Evolutionary conservation across 2,797 vertebrate species (phyloP).

Genomic region (Enteromius paludinosus): DNA sequence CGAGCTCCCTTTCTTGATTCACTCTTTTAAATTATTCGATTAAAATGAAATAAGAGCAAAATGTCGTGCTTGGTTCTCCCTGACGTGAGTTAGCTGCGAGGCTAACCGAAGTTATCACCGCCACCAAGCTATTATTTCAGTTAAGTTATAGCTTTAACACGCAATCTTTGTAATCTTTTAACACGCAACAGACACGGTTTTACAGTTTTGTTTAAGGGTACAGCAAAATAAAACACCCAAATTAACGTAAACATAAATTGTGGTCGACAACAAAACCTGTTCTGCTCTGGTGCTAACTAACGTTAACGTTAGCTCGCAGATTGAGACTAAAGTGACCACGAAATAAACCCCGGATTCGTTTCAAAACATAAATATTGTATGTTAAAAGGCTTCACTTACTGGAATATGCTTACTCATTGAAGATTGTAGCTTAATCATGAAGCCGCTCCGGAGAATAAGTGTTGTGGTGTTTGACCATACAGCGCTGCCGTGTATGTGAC

Average conservation of each 20-base stretch:
- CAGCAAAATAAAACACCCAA: not conserved
- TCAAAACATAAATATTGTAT: not conserved
- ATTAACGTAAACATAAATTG: not conserved
- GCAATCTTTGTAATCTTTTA: too few species aligned
- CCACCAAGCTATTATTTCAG: not conserved
- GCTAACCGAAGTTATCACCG: constrained; percentile 22
- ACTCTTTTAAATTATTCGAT: not conserved
- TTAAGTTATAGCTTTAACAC: not conserved
- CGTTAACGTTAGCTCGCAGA: not conserved
- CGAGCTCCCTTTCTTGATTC: not conserved
- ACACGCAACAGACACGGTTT: not conserved
- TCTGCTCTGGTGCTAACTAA: not conserved
- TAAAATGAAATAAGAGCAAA: not conserved
- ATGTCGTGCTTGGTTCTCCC: not conserved
- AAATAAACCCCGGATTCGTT: not conserved
- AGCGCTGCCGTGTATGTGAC: constrained; percentile 65
- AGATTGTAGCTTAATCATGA: constrained; percentile 99
- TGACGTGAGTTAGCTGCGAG: not conserved
- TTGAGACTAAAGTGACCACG: constrained; percentile 23
- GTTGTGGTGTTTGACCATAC: constrained; percentile 78
- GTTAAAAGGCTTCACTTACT: constrained; percentile 82
- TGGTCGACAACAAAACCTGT: not conserved
- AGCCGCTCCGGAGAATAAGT: constrained; percentile 87
- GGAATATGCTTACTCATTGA: constrained; percentile 99
- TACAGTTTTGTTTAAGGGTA: not conserved